These are phyloP conservation scores for Theristicus caerulescens DNA, from an alignment of 2,113 vertebrate genomes.

Conservation along the genomic window DNA sequence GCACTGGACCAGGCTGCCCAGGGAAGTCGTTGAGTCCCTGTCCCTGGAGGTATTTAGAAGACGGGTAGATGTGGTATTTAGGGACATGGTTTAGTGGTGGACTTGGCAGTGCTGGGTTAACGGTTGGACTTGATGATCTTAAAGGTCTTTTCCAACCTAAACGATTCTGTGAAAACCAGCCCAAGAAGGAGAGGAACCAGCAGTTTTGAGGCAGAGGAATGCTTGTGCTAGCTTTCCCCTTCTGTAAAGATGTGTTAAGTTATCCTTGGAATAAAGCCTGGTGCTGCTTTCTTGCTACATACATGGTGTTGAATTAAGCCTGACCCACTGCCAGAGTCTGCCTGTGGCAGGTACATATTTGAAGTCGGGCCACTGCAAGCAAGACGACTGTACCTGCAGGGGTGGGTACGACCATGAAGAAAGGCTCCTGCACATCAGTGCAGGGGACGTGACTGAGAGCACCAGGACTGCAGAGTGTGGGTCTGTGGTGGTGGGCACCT, in stretches of 20 bases:
- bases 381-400: not conserved
- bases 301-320: not conserved
- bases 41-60: no score
- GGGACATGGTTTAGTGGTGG: no score
- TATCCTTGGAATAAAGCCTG: not conserved
- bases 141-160: no score
- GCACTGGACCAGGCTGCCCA: no score
- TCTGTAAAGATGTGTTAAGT: not conserved
- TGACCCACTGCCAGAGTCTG: not conserved
- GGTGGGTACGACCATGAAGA: not conserved
- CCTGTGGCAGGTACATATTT: not conserved
- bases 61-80: no score
- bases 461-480: not conserved
- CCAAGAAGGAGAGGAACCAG: not conserved
- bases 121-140: no score
- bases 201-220: not conserved
- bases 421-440: not conserved
- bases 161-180: not conserved
- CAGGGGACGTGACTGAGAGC: not conserved
- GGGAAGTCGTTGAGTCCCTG: no score
- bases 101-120: no score
- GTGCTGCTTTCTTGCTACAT: not conserved
- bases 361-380: not conserved
- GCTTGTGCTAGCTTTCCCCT: not conserved
- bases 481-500: not conserved